Conservation (phyloP, 2,888 invertebrate genomes). For the Orthosia gracilis region DNA sequence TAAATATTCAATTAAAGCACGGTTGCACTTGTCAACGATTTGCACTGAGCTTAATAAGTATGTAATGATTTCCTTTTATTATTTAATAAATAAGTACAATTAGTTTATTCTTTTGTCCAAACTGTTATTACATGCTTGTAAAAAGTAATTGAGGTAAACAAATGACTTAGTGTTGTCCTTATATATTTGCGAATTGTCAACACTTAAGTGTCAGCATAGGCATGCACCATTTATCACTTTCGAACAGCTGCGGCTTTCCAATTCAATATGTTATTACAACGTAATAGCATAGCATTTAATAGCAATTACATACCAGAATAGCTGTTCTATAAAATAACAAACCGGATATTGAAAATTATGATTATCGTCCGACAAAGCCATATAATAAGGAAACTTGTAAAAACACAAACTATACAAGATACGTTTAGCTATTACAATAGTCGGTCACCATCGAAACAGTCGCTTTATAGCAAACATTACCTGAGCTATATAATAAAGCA, state of each 20-base stretch:
- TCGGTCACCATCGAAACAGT: slow-evolving; percentile 12
- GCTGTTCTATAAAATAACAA: slow-evolving; percentile 5
- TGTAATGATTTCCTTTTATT: slow-evolving; percentile 48
- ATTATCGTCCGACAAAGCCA: slow-evolving; percentile 20
- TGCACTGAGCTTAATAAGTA: slow-evolving; percentile 24
- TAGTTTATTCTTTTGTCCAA: slow-evolving; percentile 8
- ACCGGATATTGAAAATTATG: slow-evolving; percentile 24
- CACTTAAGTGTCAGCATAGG: neutral
- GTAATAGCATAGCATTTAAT: slow-evolving; percentile 8
- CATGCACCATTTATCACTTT: neutral
- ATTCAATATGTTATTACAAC: slow-evolving; percentile 12
- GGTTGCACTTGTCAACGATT: slow-evolving; percentile 45
- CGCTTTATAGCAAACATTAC: slow-evolving; percentile 4
- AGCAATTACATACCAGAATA: slow-evolving; percentile 19
- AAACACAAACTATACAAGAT: slow-evolving; percentile 13
- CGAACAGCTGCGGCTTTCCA: neutral
- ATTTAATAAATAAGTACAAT: slow-evolving; percentile 25
- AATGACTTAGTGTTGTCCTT: slow-evolving; percentile 6
- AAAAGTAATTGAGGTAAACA: slow-evolving; percentile 23
- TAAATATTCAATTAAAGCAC: slow-evolving; percentile 55
- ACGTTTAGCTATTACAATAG: slow-evolving; percentile 20
- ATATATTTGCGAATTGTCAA: slow-evolving; percentile 11
- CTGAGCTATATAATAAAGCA: slow-evolving; percentile 26
- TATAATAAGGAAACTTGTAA: slow-evolving; percentile 11
- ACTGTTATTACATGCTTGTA: slow-evolving; percentile 24